A percentile compares a stretch with the other conserved stretches of the same genome.
Conservation (phyloP, 2,888 invertebrate genomes). For the Adelphocoris suturalis region DNA sequence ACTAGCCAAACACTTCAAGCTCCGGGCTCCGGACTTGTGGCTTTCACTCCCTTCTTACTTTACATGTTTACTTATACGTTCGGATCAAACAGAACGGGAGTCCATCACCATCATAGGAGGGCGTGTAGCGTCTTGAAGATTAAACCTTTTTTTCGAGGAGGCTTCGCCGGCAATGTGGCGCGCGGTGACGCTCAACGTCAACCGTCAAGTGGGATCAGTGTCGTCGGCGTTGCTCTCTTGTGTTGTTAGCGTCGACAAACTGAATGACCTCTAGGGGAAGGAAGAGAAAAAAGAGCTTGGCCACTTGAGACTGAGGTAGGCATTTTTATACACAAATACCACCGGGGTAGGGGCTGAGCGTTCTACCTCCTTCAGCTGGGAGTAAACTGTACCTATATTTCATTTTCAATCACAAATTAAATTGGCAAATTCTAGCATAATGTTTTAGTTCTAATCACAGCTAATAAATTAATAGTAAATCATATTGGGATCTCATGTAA, state of each 20-base stretch:
- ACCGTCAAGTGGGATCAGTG: constrained; percentile 52
- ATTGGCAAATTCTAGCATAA: too few relatives aligned
- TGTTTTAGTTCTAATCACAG: too few relatives aligned
- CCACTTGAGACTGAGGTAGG: constrained; percentile 45
- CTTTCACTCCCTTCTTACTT: constrained; percentile 53
- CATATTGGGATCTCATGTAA: too few relatives aligned
- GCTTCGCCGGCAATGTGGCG: constrained; percentile 35
- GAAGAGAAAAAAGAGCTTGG: not conserved
- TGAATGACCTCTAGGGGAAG: not conserved
- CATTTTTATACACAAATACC: constrained; percentile 49
- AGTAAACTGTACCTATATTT: not conserved
- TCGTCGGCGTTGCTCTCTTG: constrained; percentile 38
- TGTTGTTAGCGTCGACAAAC: constrained; percentile 26
- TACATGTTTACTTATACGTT: constrained; percentile 50
- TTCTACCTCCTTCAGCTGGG: not conserved
- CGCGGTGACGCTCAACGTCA: constrained; percentile 48
- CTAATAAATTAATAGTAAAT: too few relatives aligned
- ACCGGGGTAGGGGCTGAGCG: not conserved
- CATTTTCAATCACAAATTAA: too few relatives aligned
- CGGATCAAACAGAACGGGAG: constrained; percentile 33
- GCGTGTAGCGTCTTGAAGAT: constrained; percentile 9
- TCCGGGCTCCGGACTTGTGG: not conserved
- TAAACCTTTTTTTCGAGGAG: not conserved
- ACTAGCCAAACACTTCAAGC: constrained; percentile 49
- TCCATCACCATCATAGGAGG: constrained; percentile 3